Evolutionary conservation across 2,888 invertebrate genomes (phyloP).

Genomic region (Anarsia innoxiella): DNA sequence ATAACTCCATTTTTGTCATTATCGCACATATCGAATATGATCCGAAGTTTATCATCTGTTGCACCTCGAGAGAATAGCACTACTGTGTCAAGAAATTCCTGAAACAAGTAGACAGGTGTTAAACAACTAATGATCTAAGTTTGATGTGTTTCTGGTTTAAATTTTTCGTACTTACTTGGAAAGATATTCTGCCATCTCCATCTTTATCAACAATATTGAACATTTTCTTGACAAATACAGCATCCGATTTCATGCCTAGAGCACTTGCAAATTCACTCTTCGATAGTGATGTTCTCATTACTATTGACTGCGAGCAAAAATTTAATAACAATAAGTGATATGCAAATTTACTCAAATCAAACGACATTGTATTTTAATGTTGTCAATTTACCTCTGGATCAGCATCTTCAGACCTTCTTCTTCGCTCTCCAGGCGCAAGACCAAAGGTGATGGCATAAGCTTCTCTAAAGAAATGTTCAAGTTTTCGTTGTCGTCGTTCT

Average conservation of each 20-base stretch:
- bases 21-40: slow-evolving; percentile 98
- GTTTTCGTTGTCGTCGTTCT: slow-evolving; percentile 91
- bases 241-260: slow-evolving; percentile 95
- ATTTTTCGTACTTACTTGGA: slow-evolving; percentile 85
- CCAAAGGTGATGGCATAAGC: slow-evolving; percentile 96
- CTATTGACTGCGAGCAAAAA: slow-evolving; percentile 78
- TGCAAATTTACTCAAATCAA: neutral
- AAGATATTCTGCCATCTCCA: slow-evolving; percentile 93
- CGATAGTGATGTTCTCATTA: slow-evolving; percentile 94
- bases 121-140: too few species aligned
- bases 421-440: slow-evolving; percentile 88
- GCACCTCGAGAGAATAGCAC: slow-evolving; percentile 93
- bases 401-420: slow-evolving; percentile 82
- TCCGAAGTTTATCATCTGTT: slow-evolving; percentile 93
- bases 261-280: slow-evolving; percentile 96
- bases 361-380: neutral
- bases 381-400: slow-evolving; percentile 79
- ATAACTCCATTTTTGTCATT: slow-evolving; percentile 95
- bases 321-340: neutral
- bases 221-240: slow-evolving; percentile 97
- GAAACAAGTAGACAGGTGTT: too few species aligned
- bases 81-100: slow-evolving; percentile 96
- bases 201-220: slow-evolving; percentile 98
- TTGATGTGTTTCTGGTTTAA: too few species aligned
- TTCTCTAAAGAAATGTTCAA: slow-evolving; percentile 97